Conservation (phyloP, 2,797 vertebrate genomes). For the Hippocampus kuda region DNA sequence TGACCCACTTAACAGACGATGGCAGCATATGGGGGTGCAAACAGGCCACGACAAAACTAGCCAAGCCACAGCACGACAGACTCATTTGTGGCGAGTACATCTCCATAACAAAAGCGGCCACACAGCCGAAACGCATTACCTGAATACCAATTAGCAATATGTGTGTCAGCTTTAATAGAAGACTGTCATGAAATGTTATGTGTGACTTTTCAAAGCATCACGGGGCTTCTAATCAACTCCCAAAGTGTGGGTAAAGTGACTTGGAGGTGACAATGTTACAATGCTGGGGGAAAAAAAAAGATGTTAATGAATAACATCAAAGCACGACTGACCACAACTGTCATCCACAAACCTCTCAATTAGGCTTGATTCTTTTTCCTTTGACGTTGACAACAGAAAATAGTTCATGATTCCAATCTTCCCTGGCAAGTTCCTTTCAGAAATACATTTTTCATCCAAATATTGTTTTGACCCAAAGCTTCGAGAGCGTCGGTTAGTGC, state of each 20-base stretch:
- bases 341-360: neutral
- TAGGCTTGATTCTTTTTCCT: neutral
- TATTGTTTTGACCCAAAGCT: neutral
- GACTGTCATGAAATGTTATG: constrained; percentile 15
- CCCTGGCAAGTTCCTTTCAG: neutral
- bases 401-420: neutral
- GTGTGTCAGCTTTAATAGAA: constrained; percentile 28
- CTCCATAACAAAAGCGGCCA: constrained; percentile 41
- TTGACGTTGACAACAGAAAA: constrained; percentile 4
- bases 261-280: constrained; percentile 16
- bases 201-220: constrained; percentile 22
- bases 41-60: constrained; percentile 12
- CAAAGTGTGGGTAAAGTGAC: constrained; percentile 20
- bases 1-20: neutral
- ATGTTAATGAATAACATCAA: constrained; percentile 5
- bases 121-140: constrained; percentile 10
- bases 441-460: neutral
- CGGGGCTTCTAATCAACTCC: constrained; percentile 8
- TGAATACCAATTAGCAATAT: constrained; percentile 29
- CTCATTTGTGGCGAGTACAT: constrained; percentile 39
- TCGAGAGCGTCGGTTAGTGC: neutral
- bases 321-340: constrained; percentile 2
- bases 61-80: constrained; percentile 25
- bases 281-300: neutral
- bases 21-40: constrained; percentile 7